Conservation (phyloP, 2,797 vertebrate genomes). For the Huso huso region DNA sequence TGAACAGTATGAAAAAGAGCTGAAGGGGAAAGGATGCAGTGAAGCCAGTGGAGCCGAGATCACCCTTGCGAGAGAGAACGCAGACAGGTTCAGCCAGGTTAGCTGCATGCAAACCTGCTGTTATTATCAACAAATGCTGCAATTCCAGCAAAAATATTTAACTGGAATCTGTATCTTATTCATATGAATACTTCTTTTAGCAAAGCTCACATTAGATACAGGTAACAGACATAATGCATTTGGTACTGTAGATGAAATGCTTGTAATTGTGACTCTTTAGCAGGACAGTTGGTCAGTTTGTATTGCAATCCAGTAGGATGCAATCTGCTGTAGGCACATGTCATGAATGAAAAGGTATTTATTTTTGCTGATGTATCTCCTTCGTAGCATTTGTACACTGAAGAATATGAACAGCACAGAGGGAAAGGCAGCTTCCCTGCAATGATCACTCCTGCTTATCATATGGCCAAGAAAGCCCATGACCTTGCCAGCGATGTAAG, state of each 20-base stretch:
- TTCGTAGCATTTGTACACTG: conserved; percentile 58
- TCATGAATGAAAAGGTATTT: background rate
- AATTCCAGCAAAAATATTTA: background rate
- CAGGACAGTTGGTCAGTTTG: too few species aligned
- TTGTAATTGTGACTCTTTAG: too few species aligned
- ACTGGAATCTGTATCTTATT: background rate
- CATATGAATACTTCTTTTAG: too few species aligned
- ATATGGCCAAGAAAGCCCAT: conserved; percentile 68
- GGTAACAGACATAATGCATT: too few species aligned
- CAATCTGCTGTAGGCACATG: background rate
- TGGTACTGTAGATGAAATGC: too few species aligned
- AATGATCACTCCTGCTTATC: conserved; percentile 74
- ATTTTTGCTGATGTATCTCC: conserved; percentile 4
- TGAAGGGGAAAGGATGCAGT: conserved; percentile 75
- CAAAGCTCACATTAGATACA: too few species aligned
- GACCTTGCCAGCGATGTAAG: conserved; percentile 71
- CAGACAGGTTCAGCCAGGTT: conserved; percentile 73
- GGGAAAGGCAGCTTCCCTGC: conserved; percentile 78
- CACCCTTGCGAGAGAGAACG: conserved; percentile 54
- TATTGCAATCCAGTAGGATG: too few species aligned
- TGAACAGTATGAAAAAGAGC: conserved; percentile 81
- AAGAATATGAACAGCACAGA: conserved; percentile 61
- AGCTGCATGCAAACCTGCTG: conserved; percentile 5
- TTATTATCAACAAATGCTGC: background rate
- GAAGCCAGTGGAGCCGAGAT: conserved; percentile 56